phyloP scores from a whole-genome alignment of 2,888 invertebrate species.

The Eupithecia insigniata region DNA sequence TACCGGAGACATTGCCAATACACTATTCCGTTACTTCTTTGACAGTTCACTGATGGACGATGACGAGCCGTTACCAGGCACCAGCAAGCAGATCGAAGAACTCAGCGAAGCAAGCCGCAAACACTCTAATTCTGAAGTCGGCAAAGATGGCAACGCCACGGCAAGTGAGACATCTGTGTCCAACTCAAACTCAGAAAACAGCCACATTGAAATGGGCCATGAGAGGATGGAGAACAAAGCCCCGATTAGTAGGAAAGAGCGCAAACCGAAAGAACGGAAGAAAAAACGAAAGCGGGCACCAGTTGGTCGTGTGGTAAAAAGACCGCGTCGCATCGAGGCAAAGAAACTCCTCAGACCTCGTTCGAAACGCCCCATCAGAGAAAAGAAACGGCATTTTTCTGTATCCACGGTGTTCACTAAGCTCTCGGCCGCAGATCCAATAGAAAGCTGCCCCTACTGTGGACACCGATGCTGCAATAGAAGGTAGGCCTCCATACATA shows the following conservation, averaged over 20 bases:
- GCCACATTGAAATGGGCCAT: constrained; percentile 48
- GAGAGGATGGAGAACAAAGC: constrained; percentile 42
- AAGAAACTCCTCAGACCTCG: constrained; percentile 39
- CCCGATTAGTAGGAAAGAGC: constrained; percentile 37
- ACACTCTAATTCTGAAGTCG: constrained; percentile 42
- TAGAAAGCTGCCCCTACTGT: constrained; percentile 55
- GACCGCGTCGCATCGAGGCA: constrained; percentile 44
- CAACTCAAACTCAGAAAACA: constrained; percentile 49
- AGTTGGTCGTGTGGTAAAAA: constrained; percentile 56
- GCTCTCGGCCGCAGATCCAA: constrained; percentile 45
- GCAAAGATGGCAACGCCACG: constrained; percentile 45
- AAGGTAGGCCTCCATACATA: constrained; percentile 60
- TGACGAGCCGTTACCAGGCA: constrained; percentile 53
- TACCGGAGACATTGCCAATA: constrained; percentile 1
- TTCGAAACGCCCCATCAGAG: constrained; percentile 35
- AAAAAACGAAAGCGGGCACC: constrained; percentile 29
- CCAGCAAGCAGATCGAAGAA: constrained; percentile 56
- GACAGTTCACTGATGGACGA: constrained; percentile 60
- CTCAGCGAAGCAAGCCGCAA: constrained; percentile 16
- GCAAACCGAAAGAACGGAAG: constrained; percentile 46
- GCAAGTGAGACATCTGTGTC: constrained; percentile 50
- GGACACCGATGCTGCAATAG: constrained; percentile 65
- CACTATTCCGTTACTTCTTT: not conserved
- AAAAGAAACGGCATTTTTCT: constrained; percentile 45
- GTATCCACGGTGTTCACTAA: constrained; percentile 57